A percentile compares a stretch with the other conserved stretches of the same genome.
These are phyloP conservation scores for Pygmarrhopalites habei DNA, from an alignment of 1,140 invertebrate genomes.

Conservation along the genomic window DNA sequence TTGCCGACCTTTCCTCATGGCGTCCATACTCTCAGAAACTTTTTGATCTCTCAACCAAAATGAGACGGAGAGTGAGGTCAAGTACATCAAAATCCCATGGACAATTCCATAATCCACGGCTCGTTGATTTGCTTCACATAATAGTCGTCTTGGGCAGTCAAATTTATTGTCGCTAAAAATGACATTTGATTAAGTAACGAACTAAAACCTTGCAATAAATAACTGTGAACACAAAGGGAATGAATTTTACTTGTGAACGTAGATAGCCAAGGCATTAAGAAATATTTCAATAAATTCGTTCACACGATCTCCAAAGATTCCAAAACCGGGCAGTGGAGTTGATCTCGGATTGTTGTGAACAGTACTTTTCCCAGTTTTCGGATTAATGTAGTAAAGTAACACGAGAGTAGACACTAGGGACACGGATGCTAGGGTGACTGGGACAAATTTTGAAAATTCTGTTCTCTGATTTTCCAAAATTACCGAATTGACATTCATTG, in stretches of 20 bases:
- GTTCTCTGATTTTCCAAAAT: too few species aligned
- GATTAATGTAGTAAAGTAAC: not conserved
- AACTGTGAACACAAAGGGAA: too few species aligned
- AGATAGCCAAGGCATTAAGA: constrained; percentile 31
- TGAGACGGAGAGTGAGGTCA: constrained; percentile 30
- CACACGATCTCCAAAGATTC: constrained; percentile 33
- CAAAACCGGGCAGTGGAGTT: constrained; percentile 29
- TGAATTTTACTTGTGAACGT: constrained; percentile 36
- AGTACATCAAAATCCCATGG: constrained; percentile 30
- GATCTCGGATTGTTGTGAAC: constrained; percentile 2
- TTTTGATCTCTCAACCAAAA: constrained; percentile 23
- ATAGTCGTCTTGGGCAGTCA: constrained; percentile 27
- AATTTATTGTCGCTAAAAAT: constrained; percentile 28
- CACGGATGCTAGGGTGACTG: not conserved
- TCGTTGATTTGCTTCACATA: constrained; percentile 36
- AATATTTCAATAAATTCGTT: constrained; percentile 35
- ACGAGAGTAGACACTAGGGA: not conserved
- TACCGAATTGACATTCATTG: too few species aligned
- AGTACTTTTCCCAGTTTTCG: not conserved
- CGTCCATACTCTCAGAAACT: constrained; percentile 34
- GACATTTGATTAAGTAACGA: too few species aligned
- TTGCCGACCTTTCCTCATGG: constrained; percentile 33
- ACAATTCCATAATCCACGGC: constrained; percentile 28
- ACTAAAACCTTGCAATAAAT: too few species aligned
- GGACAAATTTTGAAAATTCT: not conserved